Conservation (phyloP, 2,797 vertebrate species). For the Tadarida brasiliensis region DNA sequence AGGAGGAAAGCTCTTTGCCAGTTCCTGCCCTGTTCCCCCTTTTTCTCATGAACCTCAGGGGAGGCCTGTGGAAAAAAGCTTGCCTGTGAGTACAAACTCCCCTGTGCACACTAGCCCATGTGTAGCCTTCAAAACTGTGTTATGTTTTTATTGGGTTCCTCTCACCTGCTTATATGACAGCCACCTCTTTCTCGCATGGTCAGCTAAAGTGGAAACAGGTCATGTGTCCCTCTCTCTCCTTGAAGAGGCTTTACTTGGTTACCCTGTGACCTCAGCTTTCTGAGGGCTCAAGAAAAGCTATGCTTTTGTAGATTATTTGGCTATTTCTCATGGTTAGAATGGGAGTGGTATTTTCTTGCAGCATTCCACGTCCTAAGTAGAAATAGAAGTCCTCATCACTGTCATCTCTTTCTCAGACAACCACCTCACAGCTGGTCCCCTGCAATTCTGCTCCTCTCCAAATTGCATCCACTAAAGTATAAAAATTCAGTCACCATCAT, state of each 20-base stretch:
- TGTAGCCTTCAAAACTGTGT: neutral
- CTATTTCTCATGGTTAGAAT: neutral
- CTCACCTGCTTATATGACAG: neutral
- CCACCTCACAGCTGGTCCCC: neutral
- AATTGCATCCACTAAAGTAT: neutral
- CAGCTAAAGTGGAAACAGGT: neutral
- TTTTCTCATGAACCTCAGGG: neutral
- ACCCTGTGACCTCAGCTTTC: constrained; percentile 29
- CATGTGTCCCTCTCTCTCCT: neutral
- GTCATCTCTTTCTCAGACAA: neutral
- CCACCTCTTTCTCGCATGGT: neutral
- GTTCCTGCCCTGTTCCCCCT: neutral
- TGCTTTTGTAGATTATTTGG: neutral
- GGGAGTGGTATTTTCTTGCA: neutral
- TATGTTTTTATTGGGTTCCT: neutral
- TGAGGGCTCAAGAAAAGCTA: constrained; percentile 11
- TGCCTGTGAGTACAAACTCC: neutral
- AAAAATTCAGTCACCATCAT: constrained; percentile 1
- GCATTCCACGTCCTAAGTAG: neutral
- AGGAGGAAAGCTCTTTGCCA: neutral
- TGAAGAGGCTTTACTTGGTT: neutral
- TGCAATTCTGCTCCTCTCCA: neutral
- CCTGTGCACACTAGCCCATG: neutral
- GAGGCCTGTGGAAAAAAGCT: neutral
- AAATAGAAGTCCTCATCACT: neutral